These are phyloP conservation scores for Eupithecia centaureata DNA, from an alignment of 2,888 invertebrate species.

Conservation along the genomic window DNA sequence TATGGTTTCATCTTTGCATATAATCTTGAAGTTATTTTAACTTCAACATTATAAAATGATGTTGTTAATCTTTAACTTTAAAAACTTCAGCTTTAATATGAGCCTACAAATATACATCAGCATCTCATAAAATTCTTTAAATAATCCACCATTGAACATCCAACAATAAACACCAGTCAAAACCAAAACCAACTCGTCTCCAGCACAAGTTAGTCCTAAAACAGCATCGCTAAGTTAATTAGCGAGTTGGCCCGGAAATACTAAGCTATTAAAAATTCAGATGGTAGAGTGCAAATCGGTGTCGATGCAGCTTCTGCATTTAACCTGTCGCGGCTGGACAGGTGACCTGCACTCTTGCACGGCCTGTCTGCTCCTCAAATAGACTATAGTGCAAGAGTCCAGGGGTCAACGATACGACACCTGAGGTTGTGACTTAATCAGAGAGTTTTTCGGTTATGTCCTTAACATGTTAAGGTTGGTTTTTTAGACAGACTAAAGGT, in stretches of 20 bases:
- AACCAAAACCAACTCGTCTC: neutral
- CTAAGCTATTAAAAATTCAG: conserved; percentile 76
- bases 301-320: conserved; percentile 74
- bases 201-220: conserved; percentile 8
- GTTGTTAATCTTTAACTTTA: too few relatives aligned
- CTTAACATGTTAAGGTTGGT: neutral
- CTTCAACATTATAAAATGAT: too few relatives aligned
- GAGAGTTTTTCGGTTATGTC: neutral
- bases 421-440: neutral
- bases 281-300: conserved; percentile 77
- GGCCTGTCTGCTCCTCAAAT: conserved; percentile 65
- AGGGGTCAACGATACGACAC: conserved; percentile 3
- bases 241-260: conserved; percentile 68
- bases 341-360: conserved; percentile 52
- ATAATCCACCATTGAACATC: neutral
- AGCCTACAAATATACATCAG: too few relatives aligned
- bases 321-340: conserved; percentile 66
- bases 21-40: neutral
- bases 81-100: neutral
- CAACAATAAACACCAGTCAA: neutral
- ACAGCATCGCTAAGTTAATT: conserved; percentile 62
- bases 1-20: neutral
- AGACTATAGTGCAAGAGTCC: conserved; percentile 56
- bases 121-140: neutral
- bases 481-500: neutral